A percentile compares a stretch with the other conserved stretches of the same genome.
phyloP scores from a whole-genome alignment of 1,140 invertebrate species.

The Littorina saxatilis region DNA sequence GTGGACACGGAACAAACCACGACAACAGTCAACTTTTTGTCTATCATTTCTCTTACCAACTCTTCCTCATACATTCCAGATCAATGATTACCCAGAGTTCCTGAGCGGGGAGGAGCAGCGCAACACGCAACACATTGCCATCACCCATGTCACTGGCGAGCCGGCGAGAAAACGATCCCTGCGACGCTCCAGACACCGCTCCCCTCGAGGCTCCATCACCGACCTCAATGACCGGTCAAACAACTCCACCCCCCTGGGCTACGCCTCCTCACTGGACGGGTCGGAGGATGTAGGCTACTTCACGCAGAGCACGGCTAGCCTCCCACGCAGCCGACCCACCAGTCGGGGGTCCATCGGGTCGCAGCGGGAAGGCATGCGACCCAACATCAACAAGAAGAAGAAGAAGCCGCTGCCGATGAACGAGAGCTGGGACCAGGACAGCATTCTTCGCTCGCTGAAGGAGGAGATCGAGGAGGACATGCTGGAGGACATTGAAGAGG shows the following conservation, averaged over 20 bases:
- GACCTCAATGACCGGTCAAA: conserved; percentile 63
- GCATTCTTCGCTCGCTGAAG: conserved; percentile 62
- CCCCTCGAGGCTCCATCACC: conserved; percentile 52
- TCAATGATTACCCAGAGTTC: conserved; percentile 73
- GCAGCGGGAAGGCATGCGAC: conserved; percentile 41
- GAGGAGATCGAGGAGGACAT: conserved; percentile 61
- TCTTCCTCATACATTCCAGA: conserved; percentile 63
- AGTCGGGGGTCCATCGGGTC: conserved; percentile 55
- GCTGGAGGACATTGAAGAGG: conserved; percentile 63
- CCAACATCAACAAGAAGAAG: conserved; percentile 60
- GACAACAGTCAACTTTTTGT: too few relatives aligned
- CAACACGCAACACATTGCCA: conserved; percentile 71
- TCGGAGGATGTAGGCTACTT: conserved; percentile 56
- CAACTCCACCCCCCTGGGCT: conserved; percentile 64
- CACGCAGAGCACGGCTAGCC: conserved; percentile 60
- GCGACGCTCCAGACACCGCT: conserved; percentile 56
- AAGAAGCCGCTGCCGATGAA: conserved; percentile 54
- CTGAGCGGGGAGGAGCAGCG: conserved; percentile 67
- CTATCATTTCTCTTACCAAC: too few relatives aligned
- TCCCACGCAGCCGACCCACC: conserved; percentile 56
- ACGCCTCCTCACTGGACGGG: conserved; percentile 56
- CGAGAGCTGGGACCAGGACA: conserved; percentile 59
- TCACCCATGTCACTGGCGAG: conserved; percentile 64
- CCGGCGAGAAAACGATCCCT: conserved; percentile 54
- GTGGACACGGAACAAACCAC: too few relatives aligned